Evolutionary conservation across 2,797 vertebrate genomes (phyloP).

Genomic region (Triplophysa bombifrons): DNA sequence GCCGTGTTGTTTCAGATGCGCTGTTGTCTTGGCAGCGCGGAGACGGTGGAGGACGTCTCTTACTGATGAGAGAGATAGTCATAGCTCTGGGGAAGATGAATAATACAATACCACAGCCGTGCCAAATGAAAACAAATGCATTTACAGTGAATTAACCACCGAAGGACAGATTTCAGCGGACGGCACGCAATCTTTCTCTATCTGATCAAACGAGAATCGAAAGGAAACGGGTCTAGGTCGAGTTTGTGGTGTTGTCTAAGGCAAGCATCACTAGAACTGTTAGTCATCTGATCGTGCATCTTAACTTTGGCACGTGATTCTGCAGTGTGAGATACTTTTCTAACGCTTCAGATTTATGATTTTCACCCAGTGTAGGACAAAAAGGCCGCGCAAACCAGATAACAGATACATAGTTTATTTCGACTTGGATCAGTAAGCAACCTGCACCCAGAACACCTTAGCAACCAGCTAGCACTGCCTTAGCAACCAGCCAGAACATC

Average conservation of each 20-base stretch:
- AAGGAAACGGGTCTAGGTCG: neutral
- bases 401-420: neutral
- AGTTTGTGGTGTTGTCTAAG: neutral
- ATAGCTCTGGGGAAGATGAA: slow-evolving; percentile 56
- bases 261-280: neutral
- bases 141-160: slow-evolving; percentile 29
- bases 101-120: slow-evolving; percentile 56
- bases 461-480: too few relatives aligned
- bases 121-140: slow-evolving; percentile 51
- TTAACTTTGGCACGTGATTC: neutral
- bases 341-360: too few relatives aligned
- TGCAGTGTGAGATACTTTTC: neutral
- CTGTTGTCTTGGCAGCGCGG: slow-evolving; percentile 54
- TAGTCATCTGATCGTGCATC: neutral
- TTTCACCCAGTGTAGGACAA: too few relatives aligned
- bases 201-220: slow-evolving; percentile 2
- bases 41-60: slow-evolving; percentile 47
- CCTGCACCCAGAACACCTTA: too few relatives aligned
- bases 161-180: slow-evolving; percentile 13
- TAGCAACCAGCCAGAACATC: too few relatives aligned
- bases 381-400: neutral
- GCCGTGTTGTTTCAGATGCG: slow-evolving; percentile 35
- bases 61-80: slow-evolving; percentile 46
- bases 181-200: neutral
- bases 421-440: too few relatives aligned